Percentiles rank a stretch among this genome's conserved stretches.
Conservation (phyloP, 2,113 vertebrate species). For the Elanoides forficatus region DNA sequence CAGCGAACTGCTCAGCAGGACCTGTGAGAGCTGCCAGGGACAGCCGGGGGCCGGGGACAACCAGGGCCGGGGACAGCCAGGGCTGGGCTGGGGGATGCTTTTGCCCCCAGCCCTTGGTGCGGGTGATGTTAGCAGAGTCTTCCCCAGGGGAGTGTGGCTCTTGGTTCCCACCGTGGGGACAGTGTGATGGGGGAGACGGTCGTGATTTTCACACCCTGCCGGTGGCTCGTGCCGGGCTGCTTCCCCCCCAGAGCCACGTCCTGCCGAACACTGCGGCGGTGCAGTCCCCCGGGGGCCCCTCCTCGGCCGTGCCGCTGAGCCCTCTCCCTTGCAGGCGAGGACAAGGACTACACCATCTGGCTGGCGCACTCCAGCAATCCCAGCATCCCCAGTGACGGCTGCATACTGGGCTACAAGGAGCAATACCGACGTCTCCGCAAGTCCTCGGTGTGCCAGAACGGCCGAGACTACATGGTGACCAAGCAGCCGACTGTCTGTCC, state of each 20-base stretch:
- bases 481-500: conserved; percentile 80
- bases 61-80: rapidly evolving
- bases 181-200: rapidly evolving
- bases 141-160: background rate
- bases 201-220: background rate
- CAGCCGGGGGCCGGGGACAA: background rate
- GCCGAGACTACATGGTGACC: conserved; percentile 80
- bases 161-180: background rate
- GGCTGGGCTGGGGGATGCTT: background rate
- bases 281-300: background rate
- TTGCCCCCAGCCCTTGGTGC: rapidly evolving
- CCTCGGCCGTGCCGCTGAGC: rapidly evolving
- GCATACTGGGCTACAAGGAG: conserved; percentile 91
- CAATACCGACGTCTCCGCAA: conserved; percentile 85
- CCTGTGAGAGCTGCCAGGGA: conserved; percentile 77
- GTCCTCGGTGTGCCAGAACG: conserved; percentile 87
- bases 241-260: background rate
- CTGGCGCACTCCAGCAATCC: conserved; percentile 87
- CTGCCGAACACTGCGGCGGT: background rate
- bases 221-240: too few species aligned
- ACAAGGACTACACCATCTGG: conserved; percentile 88
- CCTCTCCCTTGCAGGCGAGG: conserved; percentile 69
- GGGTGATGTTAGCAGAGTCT: rapidly evolving
- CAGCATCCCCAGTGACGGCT: conserved; percentile 81
- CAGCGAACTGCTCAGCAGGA: conserved; percentile 80